Conservation (phyloP, 2,113 vertebrate species). For the Neolamprologus longior region DNA sequence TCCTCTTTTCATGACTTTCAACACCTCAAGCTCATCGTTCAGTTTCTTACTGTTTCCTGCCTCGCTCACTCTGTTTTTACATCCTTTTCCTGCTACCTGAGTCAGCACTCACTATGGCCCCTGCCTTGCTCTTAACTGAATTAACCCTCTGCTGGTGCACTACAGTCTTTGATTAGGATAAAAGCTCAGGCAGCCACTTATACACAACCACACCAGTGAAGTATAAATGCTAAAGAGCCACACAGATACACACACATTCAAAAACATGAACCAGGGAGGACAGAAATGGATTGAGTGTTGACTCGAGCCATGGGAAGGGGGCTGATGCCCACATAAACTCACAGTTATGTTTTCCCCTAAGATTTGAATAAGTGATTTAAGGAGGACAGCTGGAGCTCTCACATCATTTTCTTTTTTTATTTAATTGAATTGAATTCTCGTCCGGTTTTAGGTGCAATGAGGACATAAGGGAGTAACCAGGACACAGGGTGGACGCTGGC, state of each 20-base stretch:
- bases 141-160: constrained; percentile 16
- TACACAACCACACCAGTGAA: background rate
- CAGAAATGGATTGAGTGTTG: constrained; percentile 21
- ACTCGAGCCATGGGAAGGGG: background rate
- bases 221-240: background rate
- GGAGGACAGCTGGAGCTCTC: background rate
- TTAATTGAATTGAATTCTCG: background rate
- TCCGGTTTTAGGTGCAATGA: background rate
- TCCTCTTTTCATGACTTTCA: constrained; percentile 1
- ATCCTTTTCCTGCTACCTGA: constrained; percentile 45
- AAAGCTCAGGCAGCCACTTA: constrained; percentile 54
- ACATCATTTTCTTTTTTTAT: background rate
- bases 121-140: constrained; percentile 51
- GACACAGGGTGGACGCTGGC: background rate
- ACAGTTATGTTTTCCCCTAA: background rate
- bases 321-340: background rate
- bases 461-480: constrained; percentile 20
- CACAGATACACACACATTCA: background rate
- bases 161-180: constrained; percentile 65
- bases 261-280: constrained; percentile 1
- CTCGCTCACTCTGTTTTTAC: background rate
- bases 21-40: constrained; percentile 22
- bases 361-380: background rate
- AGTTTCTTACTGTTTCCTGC: constrained; percentile 2
- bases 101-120: constrained; percentile 49